A percentile compares a stretch with the other conserved stretches of the same genome.
Evolutionary conservation across 1,140 invertebrate species (phyloP).

Genomic region (Dendrolimus punctatus): DNA sequence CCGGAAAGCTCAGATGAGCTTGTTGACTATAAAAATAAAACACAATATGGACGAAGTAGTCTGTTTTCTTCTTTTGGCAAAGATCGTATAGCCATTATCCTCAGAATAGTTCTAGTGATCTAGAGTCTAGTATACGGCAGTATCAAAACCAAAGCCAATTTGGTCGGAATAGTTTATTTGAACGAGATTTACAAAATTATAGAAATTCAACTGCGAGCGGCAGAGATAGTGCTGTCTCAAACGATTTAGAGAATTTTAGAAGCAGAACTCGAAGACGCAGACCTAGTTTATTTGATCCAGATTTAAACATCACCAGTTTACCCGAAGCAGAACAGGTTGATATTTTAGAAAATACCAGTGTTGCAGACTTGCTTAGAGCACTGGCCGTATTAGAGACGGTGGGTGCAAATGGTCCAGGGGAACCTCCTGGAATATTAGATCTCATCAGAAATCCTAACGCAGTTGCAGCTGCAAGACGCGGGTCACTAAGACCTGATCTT

Average conservation of each 20-base stretch:
- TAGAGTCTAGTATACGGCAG: slow-evolving; percentile 52
- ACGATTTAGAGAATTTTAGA: slow-evolving; percentile 48
- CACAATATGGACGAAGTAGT: slow-evolving; percentile 42
- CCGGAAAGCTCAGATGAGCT: slow-evolving; percentile 61
- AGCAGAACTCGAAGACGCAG: slow-evolving; percentile 54
- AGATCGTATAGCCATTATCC: slow-evolving; percentile 40
- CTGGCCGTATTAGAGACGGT: slow-evolving; percentile 74
- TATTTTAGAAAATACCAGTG: slow-evolving; percentile 82
- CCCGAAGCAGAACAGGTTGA: slow-evolving; percentile 72
- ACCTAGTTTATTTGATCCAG: slow-evolving; percentile 71
- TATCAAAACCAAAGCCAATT: slow-evolving; percentile 54
- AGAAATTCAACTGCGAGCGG: slow-evolving; percentile 26
- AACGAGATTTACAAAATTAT: slow-evolving; percentile 34
- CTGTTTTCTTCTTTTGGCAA: slow-evolving; percentile 58
- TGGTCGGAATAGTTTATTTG: slow-evolving; percentile 60
- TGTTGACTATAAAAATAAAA: slow-evolving; percentile 60
- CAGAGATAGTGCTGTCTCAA: slow-evolving; percentile 38
- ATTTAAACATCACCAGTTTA: slow-evolving; percentile 49
- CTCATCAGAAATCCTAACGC: slow-evolving; percentile 18
- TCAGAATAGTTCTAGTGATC: slow-evolving; percentile 30
- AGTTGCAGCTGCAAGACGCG: slow-evolving; percentile 27
- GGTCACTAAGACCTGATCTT: slow-evolving; percentile 41
- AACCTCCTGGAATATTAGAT: slow-evolving; percentile 25
- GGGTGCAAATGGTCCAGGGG: slow-evolving; percentile 6
- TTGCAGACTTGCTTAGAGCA: slow-evolving; percentile 82